phyloP scores from a whole-genome alignment of 2,888 invertebrate genomes.

The Stenichneumon culpator region DNA sequence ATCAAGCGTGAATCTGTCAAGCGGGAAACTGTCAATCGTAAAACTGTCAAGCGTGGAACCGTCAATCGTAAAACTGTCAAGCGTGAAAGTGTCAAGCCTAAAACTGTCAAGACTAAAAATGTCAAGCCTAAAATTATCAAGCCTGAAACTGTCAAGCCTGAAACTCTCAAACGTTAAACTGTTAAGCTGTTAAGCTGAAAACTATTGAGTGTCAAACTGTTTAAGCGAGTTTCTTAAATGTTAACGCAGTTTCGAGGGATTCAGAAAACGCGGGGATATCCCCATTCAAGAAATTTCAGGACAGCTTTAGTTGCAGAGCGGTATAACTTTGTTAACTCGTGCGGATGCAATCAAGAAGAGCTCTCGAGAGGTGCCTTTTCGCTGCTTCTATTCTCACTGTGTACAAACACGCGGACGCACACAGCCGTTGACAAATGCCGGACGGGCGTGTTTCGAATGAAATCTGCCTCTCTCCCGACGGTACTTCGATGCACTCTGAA shows the following conservation, averaged over 20 bases:
- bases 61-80: too few species aligned
- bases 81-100: too few species aligned
- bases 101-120: too few species aligned
- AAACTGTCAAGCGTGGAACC: too few species aligned
- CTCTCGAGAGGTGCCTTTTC: conserved; percentile 30
- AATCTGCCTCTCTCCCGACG: conserved; percentile 23
- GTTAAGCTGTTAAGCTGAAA: too few species aligned
- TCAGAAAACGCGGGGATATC: neutral
- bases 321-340: conserved; percentile 29
- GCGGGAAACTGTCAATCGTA: too few species aligned
- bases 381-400: neutral
- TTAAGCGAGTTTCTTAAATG: conserved; percentile 10
- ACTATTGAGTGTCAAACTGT: neutral
- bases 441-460: conserved; percentile 48
- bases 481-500: conserved; percentile 42
- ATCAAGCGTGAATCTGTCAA: too few species aligned
- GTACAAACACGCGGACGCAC: conserved; percentile 1
- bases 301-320: neutral
- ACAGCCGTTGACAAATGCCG: conserved; percentile 44
- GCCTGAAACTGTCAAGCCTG: too few species aligned
- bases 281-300: neutral
- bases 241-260: conserved; percentile 1
- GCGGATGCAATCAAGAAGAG: conserved; percentile 35
- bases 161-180: too few species aligned
- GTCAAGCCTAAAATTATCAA: too few species aligned